Evolutionary conservation across 1,140 invertebrate species (phyloP), one percentile per base, ranked within the genome.

Genomic region (Cotesia typhae): DNA sequence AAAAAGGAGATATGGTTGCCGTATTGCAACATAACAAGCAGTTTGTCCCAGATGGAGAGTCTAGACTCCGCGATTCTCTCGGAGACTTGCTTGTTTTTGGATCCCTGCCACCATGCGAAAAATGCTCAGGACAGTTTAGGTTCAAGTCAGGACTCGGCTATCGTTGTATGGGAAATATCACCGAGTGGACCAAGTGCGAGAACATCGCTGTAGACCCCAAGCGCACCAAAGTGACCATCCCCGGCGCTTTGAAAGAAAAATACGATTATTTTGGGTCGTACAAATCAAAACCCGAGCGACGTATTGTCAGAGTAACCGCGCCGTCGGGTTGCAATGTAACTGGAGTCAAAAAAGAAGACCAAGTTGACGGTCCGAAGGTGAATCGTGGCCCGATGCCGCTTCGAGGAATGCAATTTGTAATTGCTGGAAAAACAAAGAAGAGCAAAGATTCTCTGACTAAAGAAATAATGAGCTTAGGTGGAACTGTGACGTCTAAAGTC

Each of bases 41-140:
- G 81, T 83, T 89, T 61, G 82, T 93, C 67, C 91, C 92, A 12
- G 69, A 82, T 76, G 92, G 92, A 2, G 84, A 88, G 72, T 90
- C 91, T 77, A 86, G 95, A 92, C 90, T 94, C 41, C 82, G 95
- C 55, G 94, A 98, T 87, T 85, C 87, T 69, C 79, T 98, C 1
- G 88, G 92, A 10, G 98, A 99, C 86, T 87, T 91, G 37, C 92
- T 99, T 90, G 89, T 91, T 3, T 98, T 99, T 90, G 98, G 98
- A 63, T 90, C 91, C 36, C 85, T 97, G 10, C 80, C 91, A 68
- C 89, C 89, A 0, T 99, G 98, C 83, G 82, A 90, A 4, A 91
- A 93, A 79, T 99, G 98, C 82, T 91, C 91, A 70, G 93, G 93
- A 7, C 92, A 95, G 79, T 88, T 96, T 12, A 81, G 89, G 65